Percentiles rank a stretch among this genome's conserved stretches.
phyloP scores from a whole-genome alignment of 2,113 vertebrate species.

The Anolis carolinensis region DNA sequence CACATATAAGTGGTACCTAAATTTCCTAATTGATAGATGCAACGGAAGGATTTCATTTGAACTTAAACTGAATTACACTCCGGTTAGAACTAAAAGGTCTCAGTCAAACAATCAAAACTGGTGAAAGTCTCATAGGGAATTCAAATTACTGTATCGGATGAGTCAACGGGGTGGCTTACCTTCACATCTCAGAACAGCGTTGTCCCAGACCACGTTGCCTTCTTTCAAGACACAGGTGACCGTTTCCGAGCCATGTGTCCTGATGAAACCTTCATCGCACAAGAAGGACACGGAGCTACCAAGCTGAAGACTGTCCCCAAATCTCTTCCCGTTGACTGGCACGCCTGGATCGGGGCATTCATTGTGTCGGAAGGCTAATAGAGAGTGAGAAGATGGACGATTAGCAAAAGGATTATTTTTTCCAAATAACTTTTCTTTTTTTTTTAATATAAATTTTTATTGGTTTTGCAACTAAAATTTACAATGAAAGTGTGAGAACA shows the following conservation, averaged over 20 bases:
- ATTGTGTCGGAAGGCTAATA: constrained; percentile 91
- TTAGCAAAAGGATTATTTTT: background rate
- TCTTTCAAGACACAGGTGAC: constrained; percentile 96
- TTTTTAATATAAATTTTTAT: too few relatives aligned
- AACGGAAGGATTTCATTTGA: too few relatives aligned
- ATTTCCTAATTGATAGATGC: too few relatives aligned
- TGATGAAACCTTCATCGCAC: constrained; percentile 94
- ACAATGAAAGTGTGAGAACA: too few relatives aligned
- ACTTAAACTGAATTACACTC: too few relatives aligned
- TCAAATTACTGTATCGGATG: too few relatives aligned
- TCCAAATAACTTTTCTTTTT: too few relatives aligned
- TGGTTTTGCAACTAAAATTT: too few relatives aligned
- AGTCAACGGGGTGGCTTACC: constrained; percentile 64
- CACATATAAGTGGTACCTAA: too few relatives aligned
- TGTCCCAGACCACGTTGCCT: constrained; percentile 96
- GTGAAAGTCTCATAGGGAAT: too few relatives aligned
- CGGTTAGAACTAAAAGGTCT: too few relatives aligned
- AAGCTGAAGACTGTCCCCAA: constrained; percentile 94
- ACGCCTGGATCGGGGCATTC: constrained; percentile 96
- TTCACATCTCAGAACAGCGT: constrained; percentile 93
- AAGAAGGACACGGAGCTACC: constrained; percentile 97
- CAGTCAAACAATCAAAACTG: too few relatives aligned
- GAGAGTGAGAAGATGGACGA: fast-evolving
- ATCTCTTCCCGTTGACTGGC: constrained; percentile 94
- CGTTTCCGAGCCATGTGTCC: constrained; percentile 93